Conservation (phyloP, 1,140 invertebrate species). For the Yoshiicerus persimilis region DNA sequence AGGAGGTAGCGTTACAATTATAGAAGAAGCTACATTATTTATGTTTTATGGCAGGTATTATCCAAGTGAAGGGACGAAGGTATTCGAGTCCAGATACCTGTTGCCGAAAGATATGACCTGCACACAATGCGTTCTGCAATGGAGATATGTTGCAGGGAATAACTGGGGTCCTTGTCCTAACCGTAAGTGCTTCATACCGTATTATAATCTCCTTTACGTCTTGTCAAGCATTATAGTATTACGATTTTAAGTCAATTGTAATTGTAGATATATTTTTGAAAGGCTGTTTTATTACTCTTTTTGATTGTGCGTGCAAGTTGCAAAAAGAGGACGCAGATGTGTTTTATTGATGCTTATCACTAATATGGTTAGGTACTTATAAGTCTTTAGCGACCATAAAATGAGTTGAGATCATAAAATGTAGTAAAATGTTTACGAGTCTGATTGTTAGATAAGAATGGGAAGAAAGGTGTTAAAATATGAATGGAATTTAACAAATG, state of each 20-base stretch:
- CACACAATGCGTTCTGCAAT: conserved; percentile 76
- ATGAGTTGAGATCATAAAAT: background rate
- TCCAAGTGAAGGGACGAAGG: conserved; percentile 72
- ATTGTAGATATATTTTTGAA: background rate
- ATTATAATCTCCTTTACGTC: background rate
- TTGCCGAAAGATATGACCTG: conserved; percentile 70
- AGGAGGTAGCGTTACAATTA: background rate
- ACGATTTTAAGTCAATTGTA: background rate
- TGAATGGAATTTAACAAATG: background rate
- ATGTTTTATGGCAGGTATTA: conserved; percentile 61
- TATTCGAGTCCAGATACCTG: conserved; percentile 73
- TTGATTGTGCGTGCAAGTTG: background rate
- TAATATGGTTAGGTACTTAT: background rate
- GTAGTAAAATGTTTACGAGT: background rate
- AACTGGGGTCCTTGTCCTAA: conserved; percentile 46
- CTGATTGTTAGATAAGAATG: background rate
- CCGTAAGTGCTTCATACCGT: background rate
- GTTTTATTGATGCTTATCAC: background rate
- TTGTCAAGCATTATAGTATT: background rate
- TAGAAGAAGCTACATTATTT: background rate
- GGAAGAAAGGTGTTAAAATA: background rate
- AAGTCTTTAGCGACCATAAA: background rate
- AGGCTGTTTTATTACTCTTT: background rate
- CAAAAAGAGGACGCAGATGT: background rate
- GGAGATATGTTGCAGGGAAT: conserved; percentile 58